Evolutionary conservation across 2,113 vertebrate species (phyloP), one percentile per base, ranked within the genome.

Genomic region (Potamarius usumacintae): DNA sequence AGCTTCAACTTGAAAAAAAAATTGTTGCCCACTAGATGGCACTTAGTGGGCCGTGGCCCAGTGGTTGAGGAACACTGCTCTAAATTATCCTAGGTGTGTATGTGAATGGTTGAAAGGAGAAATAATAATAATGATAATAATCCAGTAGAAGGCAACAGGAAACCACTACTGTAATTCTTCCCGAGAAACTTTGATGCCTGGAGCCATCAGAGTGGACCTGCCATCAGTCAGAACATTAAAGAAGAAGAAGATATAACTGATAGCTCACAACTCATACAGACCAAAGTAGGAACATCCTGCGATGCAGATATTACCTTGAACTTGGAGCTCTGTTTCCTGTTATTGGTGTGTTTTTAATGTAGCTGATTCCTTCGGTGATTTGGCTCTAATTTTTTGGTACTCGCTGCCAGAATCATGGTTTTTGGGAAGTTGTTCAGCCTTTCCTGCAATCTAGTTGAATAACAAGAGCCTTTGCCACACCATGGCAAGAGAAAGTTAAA

Each of bases 401-500:
- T 82, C 58, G 18, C 48, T 85, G 88, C 85, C 88, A 87, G 67
- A 58, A 60, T 63, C 57, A 53, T 82, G 60, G 65, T 62, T 88
- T 88, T 86, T 88, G 86, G 86, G 80, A 90, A 90, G 42, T 81
- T 52, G 17, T 62, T 83, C 67, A 27, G 65, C 65, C 80, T 84
- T 90, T 90, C 84, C 84, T 78, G 27, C 69, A 71, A 85, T 17
- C 82, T 34, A 86, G 42, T 55, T 77, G 62, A 84, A 90, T 85
- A 90, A 88, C 57, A 88, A 88, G 55, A 30, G 20, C 62, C 53
- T 77, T 88, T 86, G 80, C 63, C 87, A 86, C 81, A 72, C 84
- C 76, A 72, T 88, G 89, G 89, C 84, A 86, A 79, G 89, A 86
- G 89, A 90, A 90, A 88, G 82, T 81, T 27, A 74, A 86, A 86